These are phyloP conservation scores for Schizopygopsis malacanthus DNA, from an alignment of 2,797 vertebrate genomes.

Conservation along the genomic window DNA sequence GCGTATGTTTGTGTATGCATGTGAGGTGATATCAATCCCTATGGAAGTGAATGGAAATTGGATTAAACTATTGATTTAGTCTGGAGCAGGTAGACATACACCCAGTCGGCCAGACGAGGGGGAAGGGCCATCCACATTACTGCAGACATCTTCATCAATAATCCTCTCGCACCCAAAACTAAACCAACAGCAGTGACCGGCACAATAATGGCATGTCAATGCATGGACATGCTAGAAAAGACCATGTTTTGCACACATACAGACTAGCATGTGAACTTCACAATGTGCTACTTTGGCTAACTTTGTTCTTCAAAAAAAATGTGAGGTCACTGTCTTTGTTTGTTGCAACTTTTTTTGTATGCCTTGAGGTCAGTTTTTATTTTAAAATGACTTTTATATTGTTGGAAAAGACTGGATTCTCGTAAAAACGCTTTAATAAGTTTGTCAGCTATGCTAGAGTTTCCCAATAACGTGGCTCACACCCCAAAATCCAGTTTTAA, in stretches of 20 bases:
- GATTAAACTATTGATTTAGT: constrained; percentile 80
- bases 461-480: not conserved
- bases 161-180: constrained; percentile 52
- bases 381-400: not conserved
- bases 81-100: constrained; percentile 76
- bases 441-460: not conserved
- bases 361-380: not conserved
- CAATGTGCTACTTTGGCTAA: not conserved
- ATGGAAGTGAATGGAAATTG: constrained; percentile 74
- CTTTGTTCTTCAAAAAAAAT: constrained; percentile 14
- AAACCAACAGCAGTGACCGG: constrained; percentile 23
- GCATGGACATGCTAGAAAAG: not conserved
- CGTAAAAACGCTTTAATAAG: not conserved
- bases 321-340: not conserved
- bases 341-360: not conserved
- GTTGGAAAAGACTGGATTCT: not conserved
- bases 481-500: constrained; percentile 5
- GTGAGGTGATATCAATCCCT: constrained; percentile 50
- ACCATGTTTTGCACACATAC: constrained; percentile 18
- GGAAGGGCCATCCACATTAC: constrained; percentile 61
- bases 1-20: constrained; percentile 24
- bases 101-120: constrained; percentile 68
- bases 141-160: constrained; percentile 63
- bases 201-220: constrained; percentile 9
- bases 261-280: constrained; percentile 21